Percentiles rank a stretch among this genome's conserved stretches.
phyloP scores from a whole-genome alignment of 2,113 vertebrate genomes.

The Prietella phreatophila region DNA sequence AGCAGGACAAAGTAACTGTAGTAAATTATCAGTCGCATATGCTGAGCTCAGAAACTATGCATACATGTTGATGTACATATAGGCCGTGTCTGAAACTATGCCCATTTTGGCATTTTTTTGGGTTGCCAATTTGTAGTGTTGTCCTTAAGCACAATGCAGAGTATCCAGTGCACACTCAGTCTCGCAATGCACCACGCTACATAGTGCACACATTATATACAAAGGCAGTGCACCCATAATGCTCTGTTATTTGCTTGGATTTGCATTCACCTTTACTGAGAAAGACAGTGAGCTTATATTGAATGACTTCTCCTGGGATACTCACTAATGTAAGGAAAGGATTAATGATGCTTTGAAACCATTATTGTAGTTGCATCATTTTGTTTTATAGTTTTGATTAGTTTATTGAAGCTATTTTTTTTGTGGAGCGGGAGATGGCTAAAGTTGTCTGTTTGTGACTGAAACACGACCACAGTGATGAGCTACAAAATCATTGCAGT shows the following conservation, averaged over 20 bases:
- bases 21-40: neutral
- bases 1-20: neutral
- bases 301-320: neutral
- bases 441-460: neutral
- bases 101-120: too few species aligned
- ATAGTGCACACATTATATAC: neutral
- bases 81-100: constrained; percentile 5
- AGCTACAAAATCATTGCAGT: neutral
- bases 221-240: neutral
- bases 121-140: neutral
- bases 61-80: neutral
- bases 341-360: neutral
- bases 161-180: neutral
- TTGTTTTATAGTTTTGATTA: neutral
- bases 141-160: neutral
- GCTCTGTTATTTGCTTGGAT: neutral
- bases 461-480: neutral
- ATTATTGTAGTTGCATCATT: neutral
- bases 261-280: neutral
- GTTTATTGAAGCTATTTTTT: neutral
- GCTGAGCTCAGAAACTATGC: neutral
- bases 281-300: neutral
- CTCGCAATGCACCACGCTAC: neutral
- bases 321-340: neutral
- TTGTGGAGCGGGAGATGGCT: neutral